Conservation (phyloP, 2,888 invertebrate genomes). For the Drosophila prostipennis region DNA sequence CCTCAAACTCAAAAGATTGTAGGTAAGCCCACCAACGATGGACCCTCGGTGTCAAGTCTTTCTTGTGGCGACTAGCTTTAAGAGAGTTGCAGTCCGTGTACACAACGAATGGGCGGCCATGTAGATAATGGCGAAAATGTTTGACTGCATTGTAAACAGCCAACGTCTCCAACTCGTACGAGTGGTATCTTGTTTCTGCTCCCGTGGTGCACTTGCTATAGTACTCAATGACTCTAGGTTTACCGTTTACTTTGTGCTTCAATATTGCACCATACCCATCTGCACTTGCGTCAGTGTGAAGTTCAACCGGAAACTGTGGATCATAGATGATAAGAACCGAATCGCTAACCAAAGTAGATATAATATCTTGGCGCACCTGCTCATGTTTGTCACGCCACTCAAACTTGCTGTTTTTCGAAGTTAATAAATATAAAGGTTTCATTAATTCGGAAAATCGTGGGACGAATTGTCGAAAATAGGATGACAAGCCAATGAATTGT, state of each 20-base stretch:
- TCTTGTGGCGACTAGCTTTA: background rate
- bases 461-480: too few species aligned
- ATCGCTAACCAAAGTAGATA: background rate
- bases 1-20: background rate
- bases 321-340: background rate
- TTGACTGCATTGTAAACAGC: background rate
- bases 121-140: background rate
- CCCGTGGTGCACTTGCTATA: too few species aligned
- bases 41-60: background rate
- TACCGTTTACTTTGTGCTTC: background rate
- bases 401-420: too few species aligned
- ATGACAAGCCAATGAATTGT: too few species aligned
- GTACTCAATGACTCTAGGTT: too few species aligned
- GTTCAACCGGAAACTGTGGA: background rate
- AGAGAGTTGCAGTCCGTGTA: background rate
- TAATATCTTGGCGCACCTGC: background rate
- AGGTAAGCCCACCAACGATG: background rate
- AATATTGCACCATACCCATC: background rate
- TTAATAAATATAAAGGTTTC: too few species aligned
- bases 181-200: too few species aligned
- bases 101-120: background rate
- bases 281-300: slow-evolving; percentile 1
- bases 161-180: background rate
- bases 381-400: too few species aligned
- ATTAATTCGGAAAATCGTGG: too few species aligned